Evolutionary conservation across 2,888 invertebrate species (phyloP).

Genomic region (Autographa pulchrina): DNA sequence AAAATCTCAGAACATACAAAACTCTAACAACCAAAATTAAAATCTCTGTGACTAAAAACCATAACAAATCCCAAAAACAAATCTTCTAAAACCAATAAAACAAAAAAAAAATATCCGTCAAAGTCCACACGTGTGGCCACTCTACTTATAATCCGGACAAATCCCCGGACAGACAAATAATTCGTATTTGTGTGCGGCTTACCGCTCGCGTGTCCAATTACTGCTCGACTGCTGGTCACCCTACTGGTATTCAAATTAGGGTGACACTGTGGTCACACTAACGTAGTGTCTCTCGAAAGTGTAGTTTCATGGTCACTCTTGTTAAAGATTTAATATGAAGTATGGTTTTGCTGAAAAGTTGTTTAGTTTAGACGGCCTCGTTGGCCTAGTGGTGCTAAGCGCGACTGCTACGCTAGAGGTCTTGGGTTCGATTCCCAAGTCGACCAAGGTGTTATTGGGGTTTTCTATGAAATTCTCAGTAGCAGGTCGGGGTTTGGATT

Average conservation of each 20-base stretch:
- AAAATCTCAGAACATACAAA: too few relatives aligned
- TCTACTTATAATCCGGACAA: conserved; percentile 41
- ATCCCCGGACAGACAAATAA: conserved; percentile 55
- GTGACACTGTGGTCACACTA: conserved; percentile 50
- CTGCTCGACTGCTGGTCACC: conserved; percentile 51
- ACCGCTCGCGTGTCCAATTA: conserved; percentile 69
- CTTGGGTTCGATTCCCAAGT: too few relatives aligned
- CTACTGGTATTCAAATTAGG: conserved; percentile 46
- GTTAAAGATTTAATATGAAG: neutral
- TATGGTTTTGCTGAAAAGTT: too few relatives aligned
- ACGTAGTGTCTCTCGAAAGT: conserved; percentile 18
- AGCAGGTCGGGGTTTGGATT: too few relatives aligned
- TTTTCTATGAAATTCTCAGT: too few relatives aligned
- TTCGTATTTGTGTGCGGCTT: conserved; percentile 70
- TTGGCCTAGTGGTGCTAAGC: too few relatives aligned
- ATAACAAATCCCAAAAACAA: too few relatives aligned
- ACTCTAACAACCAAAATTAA: too few relatives aligned
- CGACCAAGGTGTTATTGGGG: too few relatives aligned
- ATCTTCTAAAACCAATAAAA: conserved; percentile 8
- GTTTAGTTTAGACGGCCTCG: too few relatives aligned
- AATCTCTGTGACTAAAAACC: too few relatives aligned
- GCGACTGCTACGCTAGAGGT: too few relatives aligned
- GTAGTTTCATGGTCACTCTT: neutral
- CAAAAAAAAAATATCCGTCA: conserved; percentile 11
- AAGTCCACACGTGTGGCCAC: conserved; percentile 45